These are phyloP conservation scores for Cydia fagiglandana DNA, from an alignment of 1,140 invertebrate species.

Conservation along the genomic window DNA sequence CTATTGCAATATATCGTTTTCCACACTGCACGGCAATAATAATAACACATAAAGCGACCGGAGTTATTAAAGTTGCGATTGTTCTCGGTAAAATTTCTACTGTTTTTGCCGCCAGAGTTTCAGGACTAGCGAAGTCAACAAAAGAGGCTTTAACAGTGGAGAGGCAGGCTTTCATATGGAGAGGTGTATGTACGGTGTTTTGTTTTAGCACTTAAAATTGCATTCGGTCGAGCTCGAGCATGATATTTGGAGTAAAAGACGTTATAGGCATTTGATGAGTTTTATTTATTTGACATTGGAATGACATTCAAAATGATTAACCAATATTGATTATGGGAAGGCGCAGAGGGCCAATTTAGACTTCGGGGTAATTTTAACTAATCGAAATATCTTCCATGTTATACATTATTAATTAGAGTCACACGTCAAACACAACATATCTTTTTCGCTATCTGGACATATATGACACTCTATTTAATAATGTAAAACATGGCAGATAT, in stretches of 20 bases:
- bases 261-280: not conserved
- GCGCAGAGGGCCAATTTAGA: no score
- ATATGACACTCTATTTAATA: no score
- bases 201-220: conserved; percentile 26
- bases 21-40: not conserved
- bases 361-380: no score
- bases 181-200: conserved; percentile 11
- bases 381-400: no score
- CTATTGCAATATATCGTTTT: not conserved
- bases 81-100: conserved; percentile 6
- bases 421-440: no score
- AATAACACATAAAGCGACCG: not conserved
- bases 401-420: no score
- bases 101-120: conserved; percentile 5
- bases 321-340: no score
- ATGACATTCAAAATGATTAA: no score
- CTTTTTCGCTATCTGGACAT: no score
- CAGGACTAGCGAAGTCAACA: conserved; percentile 22
- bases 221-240: not conserved
- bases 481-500: no score
- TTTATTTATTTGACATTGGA: not conserved
- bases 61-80: not conserved
- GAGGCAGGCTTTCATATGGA: conserved; percentile 14
- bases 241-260: not conserved
- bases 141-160: conserved; percentile 21